Conservation (phyloP, 2,113 vertebrate species). For the Poeciliopsis turrubarensis region DNA sequence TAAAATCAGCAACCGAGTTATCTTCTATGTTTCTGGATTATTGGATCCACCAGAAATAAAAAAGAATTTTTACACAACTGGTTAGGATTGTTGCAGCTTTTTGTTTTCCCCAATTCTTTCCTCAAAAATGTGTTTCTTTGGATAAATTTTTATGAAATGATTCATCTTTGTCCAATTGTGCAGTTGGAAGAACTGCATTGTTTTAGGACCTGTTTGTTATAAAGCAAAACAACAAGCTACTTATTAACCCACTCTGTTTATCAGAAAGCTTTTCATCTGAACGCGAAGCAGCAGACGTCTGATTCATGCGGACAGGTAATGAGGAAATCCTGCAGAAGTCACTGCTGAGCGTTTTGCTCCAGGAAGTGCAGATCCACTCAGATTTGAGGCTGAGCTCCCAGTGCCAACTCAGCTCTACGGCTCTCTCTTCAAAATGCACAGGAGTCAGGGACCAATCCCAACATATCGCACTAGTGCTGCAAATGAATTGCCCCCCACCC, state of each 20-base stretch:
- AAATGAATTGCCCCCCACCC: conserved; percentile 70
- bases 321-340: conserved; percentile 31
- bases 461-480: conserved; percentile 64
- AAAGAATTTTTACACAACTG: neutral
- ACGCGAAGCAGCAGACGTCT: conserved; percentile 28
- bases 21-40: neutral
- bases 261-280: conserved; percentile 19
- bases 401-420: conserved; percentile 31
- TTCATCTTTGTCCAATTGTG: no score
- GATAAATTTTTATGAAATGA: no score
- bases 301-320: conserved; percentile 39
- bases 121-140: no score
- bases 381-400: conserved; percentile 48
- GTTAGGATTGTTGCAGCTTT: no score
- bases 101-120: no score
- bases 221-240: neutral
- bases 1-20: no score
- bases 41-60: neutral
- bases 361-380: conserved; percentile 42
- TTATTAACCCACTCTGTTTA: neutral
- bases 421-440: conserved; percentile 51
- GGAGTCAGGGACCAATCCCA: conserved; percentile 68
- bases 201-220: no score
- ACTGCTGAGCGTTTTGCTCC: conserved; percentile 22
- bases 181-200: no score